These are phyloP conservation scores for Bombyx mandarina DNA, from an alignment of 1,140 invertebrate genomes.

Conservation along the genomic window DNA sequence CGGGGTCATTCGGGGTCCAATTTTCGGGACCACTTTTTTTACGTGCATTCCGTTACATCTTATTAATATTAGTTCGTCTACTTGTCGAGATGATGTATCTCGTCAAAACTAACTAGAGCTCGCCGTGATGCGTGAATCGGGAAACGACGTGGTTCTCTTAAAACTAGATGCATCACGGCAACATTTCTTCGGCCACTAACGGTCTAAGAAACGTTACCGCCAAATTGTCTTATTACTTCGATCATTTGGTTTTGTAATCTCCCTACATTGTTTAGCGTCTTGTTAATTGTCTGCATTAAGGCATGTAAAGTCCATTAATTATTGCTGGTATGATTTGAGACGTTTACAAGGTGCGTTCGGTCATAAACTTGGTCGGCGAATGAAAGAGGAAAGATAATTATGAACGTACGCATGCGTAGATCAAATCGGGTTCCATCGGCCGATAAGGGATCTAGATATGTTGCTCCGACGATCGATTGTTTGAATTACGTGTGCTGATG, in stretches of 20 bases:
- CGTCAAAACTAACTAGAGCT: too few species aligned
- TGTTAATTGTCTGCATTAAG: slow-evolving; percentile 40
- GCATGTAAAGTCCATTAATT: slow-evolving; percentile 56
- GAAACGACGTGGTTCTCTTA: too few species aligned
- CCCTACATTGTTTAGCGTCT: slow-evolving; percentile 24
- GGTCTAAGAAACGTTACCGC: slow-evolving; percentile 2
- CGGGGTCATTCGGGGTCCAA: too few species aligned
- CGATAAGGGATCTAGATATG: slow-evolving; percentile 62
- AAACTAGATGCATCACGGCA: neutral
- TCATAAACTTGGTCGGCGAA: slow-evolving; percentile 59
- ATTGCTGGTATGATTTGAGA: slow-evolving; percentile 58
- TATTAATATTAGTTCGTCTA: slow-evolving; percentile 2
- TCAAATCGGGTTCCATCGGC: slow-evolving; percentile 61
- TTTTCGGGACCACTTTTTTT: neutral
- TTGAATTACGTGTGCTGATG: slow-evolving; percentile 26
- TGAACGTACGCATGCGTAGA: slow-evolving; percentile 64
- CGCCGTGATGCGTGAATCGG: too few species aligned
- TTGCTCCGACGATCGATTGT: slow-evolving; percentile 33
- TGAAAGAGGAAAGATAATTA: slow-evolving; percentile 67
- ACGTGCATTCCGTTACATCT: slow-evolving; percentile 1
- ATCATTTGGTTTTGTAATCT: slow-evolving; percentile 23
- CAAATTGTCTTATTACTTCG: slow-evolving; percentile 12
- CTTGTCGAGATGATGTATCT: neutral
- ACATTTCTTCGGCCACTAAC: neutral
- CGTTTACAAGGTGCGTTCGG: slow-evolving; percentile 52